Base-by-base conservation (phyloP, 2,888 invertebrate genomes). In the Pasiphila rectangulata region DNA sequence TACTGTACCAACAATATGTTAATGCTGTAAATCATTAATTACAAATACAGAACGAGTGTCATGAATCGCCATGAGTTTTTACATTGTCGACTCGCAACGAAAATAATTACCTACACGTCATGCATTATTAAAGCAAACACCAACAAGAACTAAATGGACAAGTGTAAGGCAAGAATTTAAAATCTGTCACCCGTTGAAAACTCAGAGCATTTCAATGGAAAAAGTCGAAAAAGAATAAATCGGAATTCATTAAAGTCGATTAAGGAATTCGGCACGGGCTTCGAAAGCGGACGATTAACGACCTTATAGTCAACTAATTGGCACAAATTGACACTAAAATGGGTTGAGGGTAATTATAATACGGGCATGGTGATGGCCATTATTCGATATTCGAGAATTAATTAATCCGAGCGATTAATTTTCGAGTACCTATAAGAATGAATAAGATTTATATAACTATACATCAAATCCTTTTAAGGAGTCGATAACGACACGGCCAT, bases 141-240 rank as follows among this genome's bases (percentile, higher is more conserved):
- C 37, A 39, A 56, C 72, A 82, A 77, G 79, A 82, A 74, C 56
- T 68, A 60, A 63, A 65, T 62, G 63, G 67, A 75, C 84, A 87
- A 87, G 86, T 87, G 86, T 86, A 87, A 86, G 81, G 67, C 73
- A 83, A 83, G 82, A 87, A 86, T 86, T 86, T 83, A 79, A 85
- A 87, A 83, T 87, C 83, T 87, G 84, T 86, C 88, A 87, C 85
- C 80, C 72, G 74, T 74, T 82, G 73, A 69, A 81, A 79, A 87
- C 85, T 83, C 83, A 71, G 78, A 78, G 76, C 80, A 79, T 83
- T 81, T 75, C 69, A 58, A 58, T 55, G 64, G 69, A 79, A 84
- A 82, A 81, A 80, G 69, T 70, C 62, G 71, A 74, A 75, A 66
- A 66, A 70, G 75, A 72, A 78, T 75, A 72, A 77, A 67, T 50